These are phyloP conservation scores for Rhabdophis nuchalis DNA, from an alignment of 2,797 vertebrate genomes.

Conservation along the genomic window DNA sequence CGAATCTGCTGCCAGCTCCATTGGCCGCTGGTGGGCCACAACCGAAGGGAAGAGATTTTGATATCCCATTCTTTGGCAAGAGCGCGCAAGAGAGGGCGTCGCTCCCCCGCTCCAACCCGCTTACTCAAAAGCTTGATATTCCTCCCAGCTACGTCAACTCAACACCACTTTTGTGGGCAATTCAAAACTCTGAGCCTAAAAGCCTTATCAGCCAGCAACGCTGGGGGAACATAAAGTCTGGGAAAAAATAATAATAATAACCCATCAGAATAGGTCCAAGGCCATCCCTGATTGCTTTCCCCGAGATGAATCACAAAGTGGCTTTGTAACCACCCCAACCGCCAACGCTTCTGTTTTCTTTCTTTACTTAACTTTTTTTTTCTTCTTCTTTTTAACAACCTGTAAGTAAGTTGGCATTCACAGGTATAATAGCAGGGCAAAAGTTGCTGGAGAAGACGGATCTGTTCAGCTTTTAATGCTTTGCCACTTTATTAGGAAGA, in stretches of 20 bases:
- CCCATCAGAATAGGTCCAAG: neutral
- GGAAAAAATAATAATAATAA: too few species aligned
- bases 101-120: neutral
- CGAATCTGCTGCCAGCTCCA: too few species aligned
- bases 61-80: neutral
- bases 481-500: conserved; percentile 51
- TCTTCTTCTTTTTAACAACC: neutral
- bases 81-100: neutral
- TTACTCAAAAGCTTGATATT: neutral
- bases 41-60: neutral
- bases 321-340: neutral
- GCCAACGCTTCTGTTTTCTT: neutral
- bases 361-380: rapidly evolving
- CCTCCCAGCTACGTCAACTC: neutral
- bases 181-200: neutral
- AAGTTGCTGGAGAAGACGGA: conserved; percentile 25
- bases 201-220: neutral
- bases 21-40: too few species aligned
- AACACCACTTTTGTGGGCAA: neutral
- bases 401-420: neutral
- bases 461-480: conserved; percentile 42
- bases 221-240: neutral
- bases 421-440: conserved; percentile 1
- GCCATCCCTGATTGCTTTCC: neutral
- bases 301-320: neutral